These are phyloP conservation scores for Agriotes lineatus DNA, from an alignment of 2,888 invertebrate species.

Conservation along the genomic window DNA sequence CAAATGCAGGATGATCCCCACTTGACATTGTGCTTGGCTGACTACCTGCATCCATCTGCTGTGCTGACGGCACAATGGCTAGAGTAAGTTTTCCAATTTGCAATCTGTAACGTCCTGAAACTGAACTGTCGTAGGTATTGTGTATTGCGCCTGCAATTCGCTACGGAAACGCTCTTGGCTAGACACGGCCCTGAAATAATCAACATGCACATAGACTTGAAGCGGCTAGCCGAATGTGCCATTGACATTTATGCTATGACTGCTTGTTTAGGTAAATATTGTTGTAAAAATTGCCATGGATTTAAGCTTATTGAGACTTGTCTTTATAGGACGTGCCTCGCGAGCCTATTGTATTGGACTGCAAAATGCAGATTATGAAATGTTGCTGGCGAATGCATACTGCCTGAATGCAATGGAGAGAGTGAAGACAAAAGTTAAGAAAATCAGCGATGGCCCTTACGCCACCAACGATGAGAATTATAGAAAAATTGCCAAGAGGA, in stretches of 20 bases:
- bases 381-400: constrained; percentile 68
- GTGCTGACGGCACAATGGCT: constrained; percentile 70
- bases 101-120: constrained; percentile 46
- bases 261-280: constrained; percentile 67
- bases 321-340: constrained; percentile 60
- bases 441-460: constrained; percentile 65
- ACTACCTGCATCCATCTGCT: constrained; percentile 83
- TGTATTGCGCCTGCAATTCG: constrained; percentile 74
- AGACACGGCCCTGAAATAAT: constrained; percentile 74
- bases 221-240: constrained; percentile 79
- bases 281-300: too few species aligned
- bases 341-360: constrained; percentile 90
- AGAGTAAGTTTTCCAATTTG: constrained; percentile 66
- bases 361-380: constrained; percentile 76
- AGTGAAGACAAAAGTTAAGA: constrained; percentile 64
- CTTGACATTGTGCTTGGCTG: constrained; percentile 71
- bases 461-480: constrained; percentile 69
- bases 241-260: constrained; percentile 84
- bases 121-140: constrained; percentile 70
- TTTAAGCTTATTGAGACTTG: too few species aligned
- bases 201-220: constrained; percentile 77
- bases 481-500: constrained; percentile 68
- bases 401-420: constrained; percentile 67
- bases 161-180: constrained; percentile 73
- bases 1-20: constrained; percentile 73